Conservation (phyloP, 2,797 vertebrate species). For the Poecile montanus region DNA sequence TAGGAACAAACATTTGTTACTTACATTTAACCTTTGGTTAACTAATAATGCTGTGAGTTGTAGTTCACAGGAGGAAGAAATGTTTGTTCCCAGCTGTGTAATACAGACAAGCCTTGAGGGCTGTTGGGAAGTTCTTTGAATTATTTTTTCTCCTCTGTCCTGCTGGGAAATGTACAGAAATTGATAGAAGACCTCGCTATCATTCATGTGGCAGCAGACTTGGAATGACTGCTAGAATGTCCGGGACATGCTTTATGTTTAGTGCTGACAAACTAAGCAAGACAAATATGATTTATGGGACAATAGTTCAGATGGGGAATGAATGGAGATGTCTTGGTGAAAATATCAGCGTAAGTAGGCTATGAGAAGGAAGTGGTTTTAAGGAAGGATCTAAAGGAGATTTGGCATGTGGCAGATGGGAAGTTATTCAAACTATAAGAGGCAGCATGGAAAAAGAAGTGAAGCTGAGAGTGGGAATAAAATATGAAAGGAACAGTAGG, state of each 20-base stretch:
- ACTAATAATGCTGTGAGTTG: slow-evolving; percentile 31
- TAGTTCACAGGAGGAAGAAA: slow-evolving; percentile 43
- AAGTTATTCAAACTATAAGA: slow-evolving; percentile 57
- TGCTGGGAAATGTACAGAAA: slow-evolving; percentile 76
- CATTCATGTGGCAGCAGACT: slow-evolving; percentile 66
- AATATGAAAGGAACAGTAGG: background rate
- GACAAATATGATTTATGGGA: slow-evolving; percentile 67
- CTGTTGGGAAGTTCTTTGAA: slow-evolving; percentile 57
- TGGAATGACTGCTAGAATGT: slow-evolving; percentile 55
- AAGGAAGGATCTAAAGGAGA: slow-evolving; percentile 60
- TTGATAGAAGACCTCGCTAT: slow-evolving; percentile 58
- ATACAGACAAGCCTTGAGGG: slow-evolving; percentile 34
- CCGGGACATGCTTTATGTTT: slow-evolving; percentile 69
- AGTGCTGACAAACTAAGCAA: slow-evolving; percentile 55
- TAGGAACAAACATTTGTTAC: slow-evolving; percentile 28
- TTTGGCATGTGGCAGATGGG: slow-evolving; percentile 62
- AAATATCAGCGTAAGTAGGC: slow-evolving; percentile 48
- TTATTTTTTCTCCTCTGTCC: slow-evolving; percentile 70
- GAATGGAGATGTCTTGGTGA: slow-evolving; percentile 66
- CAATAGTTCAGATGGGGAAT: slow-evolving; percentile 69
- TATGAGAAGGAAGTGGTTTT: slow-evolving; percentile 61
- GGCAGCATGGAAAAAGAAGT: slow-evolving; percentile 49
- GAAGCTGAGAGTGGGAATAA: slow-evolving; percentile 41
- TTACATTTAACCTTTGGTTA: slow-evolving; percentile 55
- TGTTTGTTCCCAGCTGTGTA: slow-evolving; percentile 61